Evolutionary conservation across 2,888 invertebrate species (phyloP).

Genomic region (Drosophila melanosoma): DNA sequence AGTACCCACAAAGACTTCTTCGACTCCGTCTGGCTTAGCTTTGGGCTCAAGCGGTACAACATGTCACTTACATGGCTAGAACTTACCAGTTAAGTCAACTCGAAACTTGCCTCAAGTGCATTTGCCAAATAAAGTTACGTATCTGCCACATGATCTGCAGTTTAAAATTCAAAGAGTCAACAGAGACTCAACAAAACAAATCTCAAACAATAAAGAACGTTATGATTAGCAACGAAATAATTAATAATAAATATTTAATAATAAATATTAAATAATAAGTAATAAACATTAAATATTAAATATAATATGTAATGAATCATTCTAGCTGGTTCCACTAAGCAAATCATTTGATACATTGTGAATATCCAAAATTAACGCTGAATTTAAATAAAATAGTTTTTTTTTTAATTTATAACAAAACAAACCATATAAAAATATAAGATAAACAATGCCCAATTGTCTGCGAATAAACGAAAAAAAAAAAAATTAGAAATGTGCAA

Average conservation of each 20-base stretch:
- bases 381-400: neutral
- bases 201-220: too few relatives aligned
- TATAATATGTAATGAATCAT: too few relatives aligned
- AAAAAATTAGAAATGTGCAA: neutral
- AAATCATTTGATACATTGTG: neutral
- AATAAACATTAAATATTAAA: too few relatives aligned
- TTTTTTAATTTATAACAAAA: neutral
- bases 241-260: too few relatives aligned
- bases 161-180: neutral
- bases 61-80: constrained; percentile 69
- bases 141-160: constrained; percentile 28
- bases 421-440: neutral
- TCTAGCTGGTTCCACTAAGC: neutral
- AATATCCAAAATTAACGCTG: too few relatives aligned
- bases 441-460: neutral
- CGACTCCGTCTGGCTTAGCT: constrained; percentile 13
- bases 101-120: constrained; percentile 24
- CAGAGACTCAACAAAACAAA: neutral
- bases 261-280: too few relatives aligned
- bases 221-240: too few relatives aligned
- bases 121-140: constrained; percentile 8
- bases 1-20: constrained; percentile 35
- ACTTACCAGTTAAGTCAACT: constrained; percentile 60
- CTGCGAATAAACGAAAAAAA: neutral
- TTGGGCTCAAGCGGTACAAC: constrained; percentile 38